phyloP scores from a whole-genome alignment of 2,888 invertebrate species.

The Nysson spinosus region DNA sequence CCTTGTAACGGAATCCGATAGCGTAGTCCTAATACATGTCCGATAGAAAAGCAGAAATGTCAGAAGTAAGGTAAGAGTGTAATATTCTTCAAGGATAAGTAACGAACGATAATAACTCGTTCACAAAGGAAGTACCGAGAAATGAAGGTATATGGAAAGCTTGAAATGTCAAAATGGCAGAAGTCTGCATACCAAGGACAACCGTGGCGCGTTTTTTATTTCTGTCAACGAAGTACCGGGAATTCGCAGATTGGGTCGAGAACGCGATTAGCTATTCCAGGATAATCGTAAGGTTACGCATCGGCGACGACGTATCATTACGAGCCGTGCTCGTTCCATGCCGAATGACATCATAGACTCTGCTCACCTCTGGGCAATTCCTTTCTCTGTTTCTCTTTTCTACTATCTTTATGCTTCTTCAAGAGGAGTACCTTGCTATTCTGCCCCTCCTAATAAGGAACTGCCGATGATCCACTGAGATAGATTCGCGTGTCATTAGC shows the following conservation, averaged over 20 bases:
- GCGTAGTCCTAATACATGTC: neutral
- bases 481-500: constrained; percentile 63
- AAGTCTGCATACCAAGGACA: neutral
- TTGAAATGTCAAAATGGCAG: constrained; percentile 8
- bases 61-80: constrained; percentile 1
- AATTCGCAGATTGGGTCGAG: constrained; percentile 23
- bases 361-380: constrained; percentile 44
- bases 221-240: constrained; percentile 10
- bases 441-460: constrained; percentile 55
- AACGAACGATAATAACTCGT: neutral
- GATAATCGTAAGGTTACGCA: constrained; percentile 34
- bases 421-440: constrained; percentile 5
- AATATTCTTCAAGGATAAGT: constrained; percentile 2
- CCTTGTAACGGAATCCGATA: neutral
- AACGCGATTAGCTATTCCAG: constrained; percentile 29
- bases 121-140: constrained; percentile 1
- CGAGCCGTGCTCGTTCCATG: constrained; percentile 37
- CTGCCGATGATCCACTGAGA: constrained; percentile 59
- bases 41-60: constrained; percentile 19
- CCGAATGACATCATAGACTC: constrained; percentile 59
- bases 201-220: constrained; percentile 14
- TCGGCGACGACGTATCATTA: constrained; percentile 51
- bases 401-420: constrained; percentile 20
- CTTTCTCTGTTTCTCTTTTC: constrained; percentile 42
- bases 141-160: neutral